A percentile compares a stretch with the other conserved stretches of the same genome.
Conservation (phyloP, 2,888 invertebrate genomes). For the Sarcophaga carnaria region DNA sequence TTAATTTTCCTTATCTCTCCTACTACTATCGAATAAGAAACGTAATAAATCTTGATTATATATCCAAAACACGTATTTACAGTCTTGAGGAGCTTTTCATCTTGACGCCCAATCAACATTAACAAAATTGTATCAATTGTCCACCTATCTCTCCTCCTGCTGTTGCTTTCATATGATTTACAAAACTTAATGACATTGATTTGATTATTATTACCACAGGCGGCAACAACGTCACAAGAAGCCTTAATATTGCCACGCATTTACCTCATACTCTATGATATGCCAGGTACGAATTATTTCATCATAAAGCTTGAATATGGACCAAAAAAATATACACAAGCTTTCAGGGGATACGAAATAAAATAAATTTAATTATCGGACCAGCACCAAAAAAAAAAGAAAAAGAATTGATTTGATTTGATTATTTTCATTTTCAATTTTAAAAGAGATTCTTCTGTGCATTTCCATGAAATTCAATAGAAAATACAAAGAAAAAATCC, state of each 20-base stretch:
- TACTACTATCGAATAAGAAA: too few species aligned
- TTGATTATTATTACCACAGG: conserved; percentile 4
- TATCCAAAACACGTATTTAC: too few species aligned
- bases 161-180: background rate
- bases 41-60: too few species aligned
- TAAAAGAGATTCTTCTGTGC: background rate
- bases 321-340: background rate
- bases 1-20: too few species aligned
- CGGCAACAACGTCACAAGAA: background rate
- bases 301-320: background rate
- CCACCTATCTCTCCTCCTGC: too few species aligned
- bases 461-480: background rate
- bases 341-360: background rate
- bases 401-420: background rate
- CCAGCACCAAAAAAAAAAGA: background rate
- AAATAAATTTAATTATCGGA: background rate
- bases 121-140: too few species aligned
- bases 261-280: background rate
- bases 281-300: background rate
- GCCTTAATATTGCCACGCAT: background rate
- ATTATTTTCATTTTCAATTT: background rate
- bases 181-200: conserved; percentile 12
- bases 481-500: background rate
- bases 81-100: too few species aligned
- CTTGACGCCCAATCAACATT: too few species aligned